A percentile compares a stretch with the other conserved stretches of the same genome.
phyloP scores from a whole-genome alignment of 2,888 invertebrate genomes.

The Heterodera filipjevi region DNA sequence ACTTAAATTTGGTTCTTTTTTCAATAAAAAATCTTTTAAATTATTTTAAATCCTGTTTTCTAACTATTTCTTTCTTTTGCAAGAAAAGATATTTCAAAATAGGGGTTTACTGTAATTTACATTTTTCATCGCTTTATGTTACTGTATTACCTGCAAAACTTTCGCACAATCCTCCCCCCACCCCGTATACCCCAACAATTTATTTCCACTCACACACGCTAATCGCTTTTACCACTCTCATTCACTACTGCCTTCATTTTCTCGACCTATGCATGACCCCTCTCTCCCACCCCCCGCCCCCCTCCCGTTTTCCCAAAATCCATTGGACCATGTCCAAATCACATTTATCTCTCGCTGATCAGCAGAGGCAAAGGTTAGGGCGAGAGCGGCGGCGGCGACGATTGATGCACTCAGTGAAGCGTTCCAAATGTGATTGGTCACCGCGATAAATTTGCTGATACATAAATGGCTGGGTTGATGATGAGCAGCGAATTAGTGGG shows the following conservation, averaged over 20 bases:
- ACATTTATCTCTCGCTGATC: neutral
- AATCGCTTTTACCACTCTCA: conserved; percentile 8
- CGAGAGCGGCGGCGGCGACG: neutral
- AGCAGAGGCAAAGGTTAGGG: neutral
- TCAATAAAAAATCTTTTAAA: too few species aligned
- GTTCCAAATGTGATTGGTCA: conserved; percentile 8
- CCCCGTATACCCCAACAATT: neutral
- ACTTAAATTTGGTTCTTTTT: too few species aligned
- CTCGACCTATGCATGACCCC: neutral
- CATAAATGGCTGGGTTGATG: too few species aligned
- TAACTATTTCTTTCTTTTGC: too few species aligned
- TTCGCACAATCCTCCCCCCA: too few species aligned
- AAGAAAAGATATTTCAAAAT: too few species aligned
- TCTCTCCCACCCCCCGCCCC: neutral
- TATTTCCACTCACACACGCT: neutral
- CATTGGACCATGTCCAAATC: conserved; percentile 1
- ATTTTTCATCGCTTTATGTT: too few species aligned
- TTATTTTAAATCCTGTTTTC: too few species aligned
- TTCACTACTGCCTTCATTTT: neutral
- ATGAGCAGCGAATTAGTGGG: neutral
- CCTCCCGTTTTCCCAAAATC: neutral
- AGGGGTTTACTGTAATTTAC: too few species aligned
- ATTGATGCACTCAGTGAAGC: neutral
- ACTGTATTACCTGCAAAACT: too few species aligned
- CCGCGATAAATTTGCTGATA: conserved; percentile 2